Base-by-base conservation (phyloP, 2,113 vertebrate genomes). In the Austrofundulus limnaeus region DNA sequence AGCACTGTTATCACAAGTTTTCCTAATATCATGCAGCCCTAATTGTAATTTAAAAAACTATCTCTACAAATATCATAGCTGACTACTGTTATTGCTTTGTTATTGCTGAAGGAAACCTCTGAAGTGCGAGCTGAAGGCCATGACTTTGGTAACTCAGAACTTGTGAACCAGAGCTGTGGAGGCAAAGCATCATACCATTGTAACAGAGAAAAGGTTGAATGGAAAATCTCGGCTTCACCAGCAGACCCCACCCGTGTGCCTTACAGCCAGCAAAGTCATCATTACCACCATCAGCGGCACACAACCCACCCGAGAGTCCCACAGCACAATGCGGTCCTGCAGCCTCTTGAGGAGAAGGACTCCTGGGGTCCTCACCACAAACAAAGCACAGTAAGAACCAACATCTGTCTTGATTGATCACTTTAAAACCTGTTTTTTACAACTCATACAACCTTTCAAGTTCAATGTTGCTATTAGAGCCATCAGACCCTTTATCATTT, bases 201-300 rank as follows among this genome's bases (percentile, higher is more conserved):
- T 77, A 70, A 70, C 80, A 88, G 85, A 77, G 88, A 73, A 79
- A 89, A 78, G 66, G 72, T 76, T 15, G 83, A 83, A 59, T 84
- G 81, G 57, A 87, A 92, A 88, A 77, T 87, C 81, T 86, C 80
- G 68, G 90, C 90, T 85, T 92, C 92, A 95, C 94, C 95, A 95
- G 94, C 94, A 94, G 92, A 94, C 91, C 91, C 92, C 88, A 91
- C 92, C 91, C 92, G 93, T 86, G 94, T 95, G 95, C 94, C 95
- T 95, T 95, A 95, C 77, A 91, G 87, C 83, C 89, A 87, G 89
- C 91, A 92, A 89, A 84, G 91, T 85, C 91, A 91, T 84, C 86
- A 91, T 81, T 46, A 83, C 72, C 85, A 82, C 66, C 61, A 80
- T 69, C 89, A 89, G 52, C 77, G 82, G 80, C 86, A 91, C 88